Conservation (phyloP, 2,888 invertebrate genomes). For the Andrena bicolor region DNA sequence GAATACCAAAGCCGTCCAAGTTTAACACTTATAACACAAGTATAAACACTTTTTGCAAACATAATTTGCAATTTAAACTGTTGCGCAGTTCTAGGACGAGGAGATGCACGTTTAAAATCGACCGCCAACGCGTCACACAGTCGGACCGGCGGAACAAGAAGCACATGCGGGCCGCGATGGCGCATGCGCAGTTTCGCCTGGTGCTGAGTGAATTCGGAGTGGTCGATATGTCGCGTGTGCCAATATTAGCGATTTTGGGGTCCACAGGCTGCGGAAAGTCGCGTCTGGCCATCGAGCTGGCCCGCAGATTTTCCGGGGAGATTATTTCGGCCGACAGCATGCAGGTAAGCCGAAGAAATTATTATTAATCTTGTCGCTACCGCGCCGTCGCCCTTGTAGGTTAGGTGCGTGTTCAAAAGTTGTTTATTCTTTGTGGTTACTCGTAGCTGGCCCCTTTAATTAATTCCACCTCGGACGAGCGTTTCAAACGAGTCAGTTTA, state of each 20-base stretch:
- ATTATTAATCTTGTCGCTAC: too few species aligned
- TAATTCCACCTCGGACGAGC: neutral
- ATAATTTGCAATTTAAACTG: neutral
- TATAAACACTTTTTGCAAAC: too few species aligned
- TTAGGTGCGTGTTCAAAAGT: conserved; percentile 49
- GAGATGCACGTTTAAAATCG: conserved; percentile 48
- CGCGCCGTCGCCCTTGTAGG: conserved; percentile 25
- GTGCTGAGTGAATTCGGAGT: conserved; percentile 46
- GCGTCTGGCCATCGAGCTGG: conserved; percentile 96
- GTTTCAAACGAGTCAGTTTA: neutral
- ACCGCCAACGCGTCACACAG: conserved; percentile 43
- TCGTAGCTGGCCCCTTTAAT: neutral
- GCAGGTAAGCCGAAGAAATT: conserved; percentile 89
- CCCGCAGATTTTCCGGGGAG: conserved; percentile 94
- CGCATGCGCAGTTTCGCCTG: conserved; percentile 64
- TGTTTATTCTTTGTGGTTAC: conserved; percentile 19
- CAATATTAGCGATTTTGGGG: conserved; percentile 96
- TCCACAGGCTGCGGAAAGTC: conserved; percentile 99
- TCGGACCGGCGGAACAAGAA: conserved; percentile 3
- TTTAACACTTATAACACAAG: too few species aligned
- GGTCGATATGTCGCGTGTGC: conserved; percentile 86
- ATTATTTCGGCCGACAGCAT: conserved; percentile 99
- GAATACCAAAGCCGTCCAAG: too few species aligned
- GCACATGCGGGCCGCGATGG: neutral
- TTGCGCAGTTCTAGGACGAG: neutral